A percentile compares a stretch with the other conserved stretches of the same genome.
These are phyloP conservation scores for Zygothrica quintamaculata DNA, from an alignment of 2,888 invertebrate genomes.

Conservation along the genomic window DNA sequence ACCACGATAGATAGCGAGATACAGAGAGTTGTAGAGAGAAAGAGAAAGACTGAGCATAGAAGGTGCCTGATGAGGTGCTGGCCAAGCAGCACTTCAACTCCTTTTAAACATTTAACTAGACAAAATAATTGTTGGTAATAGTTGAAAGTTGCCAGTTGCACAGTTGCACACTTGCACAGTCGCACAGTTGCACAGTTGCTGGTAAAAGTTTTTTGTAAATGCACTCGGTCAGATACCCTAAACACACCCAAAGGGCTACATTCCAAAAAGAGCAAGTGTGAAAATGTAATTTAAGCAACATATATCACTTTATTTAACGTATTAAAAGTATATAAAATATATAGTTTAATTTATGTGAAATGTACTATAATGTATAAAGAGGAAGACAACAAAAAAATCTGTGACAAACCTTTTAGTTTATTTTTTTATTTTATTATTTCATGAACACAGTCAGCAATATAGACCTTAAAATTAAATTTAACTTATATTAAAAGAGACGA, in stretches of 20 bases:
- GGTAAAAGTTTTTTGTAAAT: conserved; percentile 36
- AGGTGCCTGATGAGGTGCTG: conserved; percentile 36
- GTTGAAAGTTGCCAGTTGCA: conserved; percentile 47
- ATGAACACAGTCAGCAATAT: too few species aligned
- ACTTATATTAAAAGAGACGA: too few species aligned
- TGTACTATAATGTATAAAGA: too few species aligned
- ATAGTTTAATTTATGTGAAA: too few species aligned
- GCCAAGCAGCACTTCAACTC: conserved; percentile 60
- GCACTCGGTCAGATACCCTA: conserved; percentile 36
- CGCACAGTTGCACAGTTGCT: conserved; percentile 11
- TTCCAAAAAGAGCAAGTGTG: conserved; percentile 32
- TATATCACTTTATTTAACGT: too few species aligned
- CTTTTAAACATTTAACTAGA: conserved; percentile 65
- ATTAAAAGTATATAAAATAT: too few species aligned
- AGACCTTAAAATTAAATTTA: too few species aligned
- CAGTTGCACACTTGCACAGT: conserved; percentile 29
- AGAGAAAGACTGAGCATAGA: conserved; percentile 2
- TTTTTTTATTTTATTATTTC: too few species aligned
- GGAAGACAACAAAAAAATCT: too few species aligned
- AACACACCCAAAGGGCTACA: conserved; percentile 2
- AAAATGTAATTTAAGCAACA: conserved; percentile 11
- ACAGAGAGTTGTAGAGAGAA: not conserved
- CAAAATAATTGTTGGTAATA: conserved; percentile 69
- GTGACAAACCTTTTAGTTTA: too few species aligned
- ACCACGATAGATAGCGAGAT: too few species aligned